Conservation (phyloP, 1,140 invertebrate species). For the Dolichoris vasculosae region DNA sequence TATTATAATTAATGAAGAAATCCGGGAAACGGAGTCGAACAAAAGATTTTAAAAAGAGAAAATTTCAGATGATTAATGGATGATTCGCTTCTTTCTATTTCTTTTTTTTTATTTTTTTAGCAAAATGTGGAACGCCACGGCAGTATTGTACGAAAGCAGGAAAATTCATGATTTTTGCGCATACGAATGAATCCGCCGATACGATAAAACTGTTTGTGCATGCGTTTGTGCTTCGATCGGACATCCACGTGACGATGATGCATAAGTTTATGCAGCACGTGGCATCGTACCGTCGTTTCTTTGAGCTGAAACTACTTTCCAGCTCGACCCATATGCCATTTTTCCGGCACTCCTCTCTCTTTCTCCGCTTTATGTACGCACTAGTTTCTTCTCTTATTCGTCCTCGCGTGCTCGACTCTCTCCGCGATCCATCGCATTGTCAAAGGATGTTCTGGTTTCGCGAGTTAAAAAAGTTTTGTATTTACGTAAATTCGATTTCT, state of each 20-base stretch:
- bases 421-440: not conserved
- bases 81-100: not conserved
- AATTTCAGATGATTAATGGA: not conserved
- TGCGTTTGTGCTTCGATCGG: constrained; percentile 22
- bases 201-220: not conserved
- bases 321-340: constrained; percentile 65
- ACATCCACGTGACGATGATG: constrained; percentile 8
- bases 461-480: not conserved
- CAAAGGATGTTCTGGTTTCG: not conserved
- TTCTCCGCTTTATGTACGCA: constrained; percentile 38
- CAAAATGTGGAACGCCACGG: not conserved
- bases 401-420: not conserved
- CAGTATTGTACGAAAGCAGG: not conserved
- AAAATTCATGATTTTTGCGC: not conserved
- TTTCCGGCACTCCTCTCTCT: constrained; percentile 57
- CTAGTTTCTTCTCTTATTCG: constrained; percentile 34
- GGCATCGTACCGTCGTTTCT: not conserved
- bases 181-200: not conserved
- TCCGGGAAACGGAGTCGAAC: not conserved
- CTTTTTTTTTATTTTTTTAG: not conserved
- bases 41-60: no score
- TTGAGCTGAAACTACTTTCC: constrained; percentile 59
- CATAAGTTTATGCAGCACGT: constrained; percentile 25
- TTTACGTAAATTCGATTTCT: not conserved
- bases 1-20: not conserved